Conservation (phyloP, 2,888 invertebrate species). For the Endomychus coccineus region DNA sequence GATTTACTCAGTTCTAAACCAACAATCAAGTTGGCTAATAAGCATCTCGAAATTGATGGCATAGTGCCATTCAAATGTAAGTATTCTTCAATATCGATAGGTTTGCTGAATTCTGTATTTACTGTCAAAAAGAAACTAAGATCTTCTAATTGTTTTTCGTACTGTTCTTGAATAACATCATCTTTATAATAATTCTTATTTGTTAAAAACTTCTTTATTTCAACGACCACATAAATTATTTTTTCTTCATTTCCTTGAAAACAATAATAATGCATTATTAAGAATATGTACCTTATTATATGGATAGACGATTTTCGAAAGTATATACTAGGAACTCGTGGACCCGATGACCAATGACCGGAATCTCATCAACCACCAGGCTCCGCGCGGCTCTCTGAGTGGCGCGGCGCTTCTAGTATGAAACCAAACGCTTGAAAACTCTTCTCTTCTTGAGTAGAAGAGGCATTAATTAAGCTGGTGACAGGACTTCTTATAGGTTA, state of each 20-base stretch:
- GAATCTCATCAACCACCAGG: too few species aligned
- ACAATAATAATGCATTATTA: not conserved
- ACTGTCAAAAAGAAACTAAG: constrained; percentile 32
- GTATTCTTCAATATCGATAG: constrained; percentile 28
- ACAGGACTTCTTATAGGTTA: too few species aligned
- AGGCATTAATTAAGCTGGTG: too few species aligned
- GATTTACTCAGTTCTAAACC: constrained; percentile 25
- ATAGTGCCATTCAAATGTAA: constrained; percentile 33
- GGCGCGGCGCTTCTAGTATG: too few species aligned
- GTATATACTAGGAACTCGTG: too few species aligned
- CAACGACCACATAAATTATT: constrained; percentile 23
- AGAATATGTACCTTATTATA: too few species aligned
- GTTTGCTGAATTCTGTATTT: constrained; percentile 33
- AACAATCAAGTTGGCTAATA: constrained; percentile 30
- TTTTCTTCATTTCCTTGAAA: constrained; percentile 33
- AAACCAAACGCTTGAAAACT: too few species aligned
- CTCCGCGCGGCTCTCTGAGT: too few species aligned
- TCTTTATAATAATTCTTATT: constrained; percentile 25
- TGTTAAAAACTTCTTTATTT: constrained; percentile 23
- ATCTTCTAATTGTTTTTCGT: constrained; percentile 26
- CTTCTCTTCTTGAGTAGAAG: too few species aligned
- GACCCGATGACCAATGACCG: too few species aligned
- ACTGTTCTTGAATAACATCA: constrained; percentile 18
- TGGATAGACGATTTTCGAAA: too few species aligned
- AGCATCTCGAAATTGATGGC: constrained; percentile 34